A percentile compares a stretch with the other conserved stretches of the same genome.
phyloP scores from a whole-genome alignment of 2,113 vertebrate genomes.

The Tenrec ecaudatus region DNA sequence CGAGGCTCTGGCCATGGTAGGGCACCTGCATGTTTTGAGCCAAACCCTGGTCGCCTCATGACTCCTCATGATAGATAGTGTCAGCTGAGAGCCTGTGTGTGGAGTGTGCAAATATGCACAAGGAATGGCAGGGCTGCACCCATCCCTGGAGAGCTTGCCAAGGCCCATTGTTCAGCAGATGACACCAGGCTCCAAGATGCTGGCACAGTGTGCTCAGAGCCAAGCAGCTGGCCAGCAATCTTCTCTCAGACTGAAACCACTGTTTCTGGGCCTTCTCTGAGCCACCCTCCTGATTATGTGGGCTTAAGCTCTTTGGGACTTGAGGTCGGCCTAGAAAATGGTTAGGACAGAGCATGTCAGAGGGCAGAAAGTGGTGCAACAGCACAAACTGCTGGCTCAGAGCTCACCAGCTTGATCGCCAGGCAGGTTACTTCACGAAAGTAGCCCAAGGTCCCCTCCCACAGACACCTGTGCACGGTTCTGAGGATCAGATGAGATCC shows the following conservation, averaged over 20 bases:
- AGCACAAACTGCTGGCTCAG: not conserved
- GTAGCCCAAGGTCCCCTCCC: not conserved
- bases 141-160: not conserved
- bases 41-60: not conserved
- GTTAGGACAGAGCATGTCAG: not conserved
- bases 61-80: not conserved
- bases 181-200: not conserved
- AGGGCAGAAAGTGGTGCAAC: not conserved
- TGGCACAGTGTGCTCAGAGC: not conserved
- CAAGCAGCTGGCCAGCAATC: not conserved
- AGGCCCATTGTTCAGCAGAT: not conserved
- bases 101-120: not conserved
- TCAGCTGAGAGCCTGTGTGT: not conserved
- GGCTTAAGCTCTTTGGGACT: not conserved
- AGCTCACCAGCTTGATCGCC: not conserved
- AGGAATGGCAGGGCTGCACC: not conserved
- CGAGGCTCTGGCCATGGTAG: not conserved
- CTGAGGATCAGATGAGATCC: not conserved
- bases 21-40: not conserved
- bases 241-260: not conserved
- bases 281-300: not conserved
- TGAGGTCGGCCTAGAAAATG: not conserved
- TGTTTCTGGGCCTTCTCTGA: not conserved
- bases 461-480: not conserved
- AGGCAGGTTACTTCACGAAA: slow-evolving; percentile 20